These are phyloP conservation scores for Catharus ustulatus DNA, from an alignment of 2,797 vertebrate genomes.

Conservation along the genomic window DNA sequence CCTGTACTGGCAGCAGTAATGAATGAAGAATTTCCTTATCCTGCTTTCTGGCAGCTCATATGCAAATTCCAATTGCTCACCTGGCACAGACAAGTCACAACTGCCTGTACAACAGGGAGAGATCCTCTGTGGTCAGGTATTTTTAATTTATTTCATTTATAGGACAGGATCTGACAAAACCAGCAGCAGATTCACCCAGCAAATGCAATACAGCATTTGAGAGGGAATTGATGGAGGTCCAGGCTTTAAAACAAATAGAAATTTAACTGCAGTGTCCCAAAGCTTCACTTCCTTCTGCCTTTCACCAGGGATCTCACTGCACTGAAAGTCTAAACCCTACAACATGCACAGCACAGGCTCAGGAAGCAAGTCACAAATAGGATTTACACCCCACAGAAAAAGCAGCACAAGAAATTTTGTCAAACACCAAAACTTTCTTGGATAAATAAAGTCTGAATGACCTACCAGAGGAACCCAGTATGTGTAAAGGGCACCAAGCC, in stretches of 20 bases:
- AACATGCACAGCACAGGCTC: background rate
- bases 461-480: conserved; percentile 99
- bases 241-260: background rate
- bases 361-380: background rate
- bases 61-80: background rate
- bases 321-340: background rate
- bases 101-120: background rate
- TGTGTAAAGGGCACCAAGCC: conserved; percentile 92
- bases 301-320: background rate
- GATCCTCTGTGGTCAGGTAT: background rate
- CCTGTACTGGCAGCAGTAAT: background rate
- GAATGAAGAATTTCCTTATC: conserved; percentile 47
- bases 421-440: background rate
- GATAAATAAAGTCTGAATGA: conserved; percentile 9
- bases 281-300: background rate
- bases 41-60: background rate
- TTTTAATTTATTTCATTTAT: background rate
- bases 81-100: background rate
- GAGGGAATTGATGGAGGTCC: background rate
- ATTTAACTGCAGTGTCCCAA: background rate
- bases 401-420: background rate
- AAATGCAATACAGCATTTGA: background rate
- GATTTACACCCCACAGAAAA: background rate
- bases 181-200: background rate
- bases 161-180: background rate